Base-by-base conservation (phyloP, 2,113 vertebrate species). In the Indri indri region DNA sequence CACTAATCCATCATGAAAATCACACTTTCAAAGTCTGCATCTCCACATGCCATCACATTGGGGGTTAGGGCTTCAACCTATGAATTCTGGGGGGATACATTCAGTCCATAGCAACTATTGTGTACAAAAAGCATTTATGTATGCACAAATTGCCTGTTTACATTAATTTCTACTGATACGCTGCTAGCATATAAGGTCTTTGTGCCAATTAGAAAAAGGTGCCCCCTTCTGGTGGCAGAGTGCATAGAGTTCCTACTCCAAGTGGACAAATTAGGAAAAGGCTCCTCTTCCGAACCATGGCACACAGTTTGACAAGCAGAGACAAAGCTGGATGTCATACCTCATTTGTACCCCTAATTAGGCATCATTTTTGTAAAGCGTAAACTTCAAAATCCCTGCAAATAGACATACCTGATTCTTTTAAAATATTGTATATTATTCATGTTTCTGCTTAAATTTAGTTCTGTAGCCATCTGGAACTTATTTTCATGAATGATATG, bases 401-500 rank as follows among this genome's bases (percentile, higher is more conserved):
- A 96, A 90, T 20, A 92, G 27, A 74, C 13, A 10, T 34, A 82
- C 30, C 25, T 73, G 77, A 34, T 81, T 77, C 4, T 91, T 91
- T 87, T 25, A 74, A 95, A 84, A 89, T 80, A 89, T 27, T 73
- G 27, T 32, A 34, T 87, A n/a, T 93, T 92, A 61, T 50, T 90
- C 45, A 76, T 47, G 30, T 50, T 54, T 79, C 73, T 90, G 76
- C 74, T 90, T 37, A 94, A 95, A 89, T 85, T 92, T 87, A 97
- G 40, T 22, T 77, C 8, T 79, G 11, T 66, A 59, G 20, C 45
- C 90, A 88, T 90, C 84, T 92, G 94, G 57, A 86, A 96, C 92
- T 97, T 96, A 88, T 95, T 96, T 90, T 95, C 66, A 88, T 90
- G 40, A 96, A 81, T 73, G 6, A 79, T 66, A 14, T 68, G 66